phyloP scores from a whole-genome alignment of 2,113 vertebrate genomes.

The Chionodraco myersi region DNA sequence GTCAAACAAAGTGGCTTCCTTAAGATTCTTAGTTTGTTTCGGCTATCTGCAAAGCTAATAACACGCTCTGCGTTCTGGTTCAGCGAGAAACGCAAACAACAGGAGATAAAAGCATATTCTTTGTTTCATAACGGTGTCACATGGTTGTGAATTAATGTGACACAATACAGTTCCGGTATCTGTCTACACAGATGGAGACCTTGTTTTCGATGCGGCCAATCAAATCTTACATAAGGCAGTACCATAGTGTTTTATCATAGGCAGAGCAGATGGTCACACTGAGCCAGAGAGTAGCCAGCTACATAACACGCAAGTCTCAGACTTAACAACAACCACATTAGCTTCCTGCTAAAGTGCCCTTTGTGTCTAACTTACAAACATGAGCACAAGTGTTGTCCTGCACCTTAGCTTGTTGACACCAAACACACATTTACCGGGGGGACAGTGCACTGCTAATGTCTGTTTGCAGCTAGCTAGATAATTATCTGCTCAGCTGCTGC shows the following conservation, averaged over 20 bases:
- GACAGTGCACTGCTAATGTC: not conserved
- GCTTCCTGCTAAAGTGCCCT: not conserved
- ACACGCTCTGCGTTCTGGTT: not conserved
- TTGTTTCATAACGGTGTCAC: not conserved
- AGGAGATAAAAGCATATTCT: no score
- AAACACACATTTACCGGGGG: not conserved
- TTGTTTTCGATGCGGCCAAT: not conserved
- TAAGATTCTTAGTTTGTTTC: not conserved
- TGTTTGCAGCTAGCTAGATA: not conserved
- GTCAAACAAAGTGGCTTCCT: constrained; percentile 17
- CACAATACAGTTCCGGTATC: not conserved
- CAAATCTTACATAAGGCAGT: not conserved
- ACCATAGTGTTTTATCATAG: not conserved
- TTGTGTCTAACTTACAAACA: not conserved
- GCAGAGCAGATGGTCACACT: not conserved
- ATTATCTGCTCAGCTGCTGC: constrained; percentile 19
- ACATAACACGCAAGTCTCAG: not conserved
- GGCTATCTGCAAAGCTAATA: no score
- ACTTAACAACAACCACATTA: not conserved
- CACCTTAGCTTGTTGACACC: not conserved
- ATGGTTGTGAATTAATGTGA: not conserved
- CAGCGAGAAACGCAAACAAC: not conserved
- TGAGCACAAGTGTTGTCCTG: not conserved
- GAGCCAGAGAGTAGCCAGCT: not conserved
- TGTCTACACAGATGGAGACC: not conserved